A percentile compares a stretch with the other conserved stretches of the same genome.
These are phyloP conservation scores for Megalonaias nervosa DNA, from an alignment of 1,140 invertebrate species.

Conservation along the genomic window DNA sequence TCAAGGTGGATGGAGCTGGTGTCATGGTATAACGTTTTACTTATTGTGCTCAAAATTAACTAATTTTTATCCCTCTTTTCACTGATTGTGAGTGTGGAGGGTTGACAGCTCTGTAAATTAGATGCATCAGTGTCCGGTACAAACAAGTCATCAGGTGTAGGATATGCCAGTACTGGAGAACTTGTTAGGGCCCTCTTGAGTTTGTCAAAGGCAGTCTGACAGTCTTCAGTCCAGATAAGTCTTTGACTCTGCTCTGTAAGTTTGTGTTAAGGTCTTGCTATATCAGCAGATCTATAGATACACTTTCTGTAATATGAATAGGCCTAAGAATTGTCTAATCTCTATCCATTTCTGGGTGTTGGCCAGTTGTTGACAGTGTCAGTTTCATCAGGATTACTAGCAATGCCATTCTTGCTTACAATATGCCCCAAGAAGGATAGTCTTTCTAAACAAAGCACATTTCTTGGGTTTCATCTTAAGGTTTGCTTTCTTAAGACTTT, in stretches of 20 bases:
- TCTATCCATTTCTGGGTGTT: constrained; percentile 58
- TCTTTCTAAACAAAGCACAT: constrained; percentile 37
- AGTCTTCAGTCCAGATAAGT: too few relatives aligned
- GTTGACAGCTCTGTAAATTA: too few relatives aligned
- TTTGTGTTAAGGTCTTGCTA: constrained; percentile 61
- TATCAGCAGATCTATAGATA: constrained; percentile 59
- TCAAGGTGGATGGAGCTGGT: too few relatives aligned
- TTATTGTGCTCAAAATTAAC: too few relatives aligned
- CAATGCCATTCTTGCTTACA: constrained; percentile 32
- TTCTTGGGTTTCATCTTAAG: too few relatives aligned
- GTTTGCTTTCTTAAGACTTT: constrained; percentile 6
- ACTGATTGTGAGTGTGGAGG: too few relatives aligned
- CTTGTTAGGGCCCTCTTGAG: too few relatives aligned
- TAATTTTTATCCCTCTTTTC: too few relatives aligned
- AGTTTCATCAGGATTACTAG: constrained; percentile 26
- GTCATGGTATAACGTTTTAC: too few relatives aligned
- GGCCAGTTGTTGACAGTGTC: constrained; percentile 37
- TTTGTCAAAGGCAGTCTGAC: constrained; percentile 37
- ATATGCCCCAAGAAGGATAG: constrained; percentile 40
- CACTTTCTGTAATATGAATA: constrained; percentile 70
- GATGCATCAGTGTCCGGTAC: too few relatives aligned
- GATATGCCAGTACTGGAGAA: too few relatives aligned
- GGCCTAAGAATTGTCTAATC: constrained; percentile 71
- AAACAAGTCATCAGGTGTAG: constrained; percentile 25
- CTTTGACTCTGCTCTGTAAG: constrained; percentile 27